phyloP scores from a whole-genome alignment of 2,797 vertebrate genomes.

The Peromyscus eremicus region DNA sequence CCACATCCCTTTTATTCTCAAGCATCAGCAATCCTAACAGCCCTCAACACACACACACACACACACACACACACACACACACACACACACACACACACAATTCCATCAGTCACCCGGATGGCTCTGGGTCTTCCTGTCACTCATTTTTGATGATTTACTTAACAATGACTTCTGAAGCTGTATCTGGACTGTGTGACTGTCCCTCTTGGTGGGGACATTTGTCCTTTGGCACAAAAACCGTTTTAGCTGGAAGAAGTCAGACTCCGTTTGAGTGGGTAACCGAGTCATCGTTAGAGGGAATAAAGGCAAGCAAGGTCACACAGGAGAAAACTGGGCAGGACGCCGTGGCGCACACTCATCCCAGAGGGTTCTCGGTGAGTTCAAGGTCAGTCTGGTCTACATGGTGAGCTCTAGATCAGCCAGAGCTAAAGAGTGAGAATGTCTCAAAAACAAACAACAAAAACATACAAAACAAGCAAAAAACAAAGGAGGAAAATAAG shows the following conservation, averaged over 20 bases:
- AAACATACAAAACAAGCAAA: not conserved
- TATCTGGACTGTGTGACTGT: not conserved
- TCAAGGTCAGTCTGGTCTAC: not conserved
- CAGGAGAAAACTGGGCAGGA: not conserved
- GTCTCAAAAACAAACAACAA: not conserved
- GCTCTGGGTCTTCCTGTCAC: not conserved
- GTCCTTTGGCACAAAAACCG: not conserved
- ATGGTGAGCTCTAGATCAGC: not conserved
- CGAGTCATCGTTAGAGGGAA: not conserved
- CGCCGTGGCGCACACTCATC: no score
- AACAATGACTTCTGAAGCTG: not conserved
- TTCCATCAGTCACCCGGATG: not conserved
- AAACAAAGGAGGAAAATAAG: not conserved
- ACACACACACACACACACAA: not conserved
- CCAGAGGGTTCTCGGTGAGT: not conserved
- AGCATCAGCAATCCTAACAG: not conserved
- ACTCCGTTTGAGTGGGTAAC: not conserved
- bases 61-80: not conserved
- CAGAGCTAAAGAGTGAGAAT: not conserved
- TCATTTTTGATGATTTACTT: not conserved
- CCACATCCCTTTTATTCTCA: not conserved
- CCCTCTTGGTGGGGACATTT: not conserved
- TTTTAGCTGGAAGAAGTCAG: not conserved
- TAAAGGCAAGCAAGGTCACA: not conserved
- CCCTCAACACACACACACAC: not conserved